These are phyloP conservation scores for Criorhina ranunculi DNA, from an alignment of 2,888 invertebrate species.

Conservation along the genomic window DNA sequence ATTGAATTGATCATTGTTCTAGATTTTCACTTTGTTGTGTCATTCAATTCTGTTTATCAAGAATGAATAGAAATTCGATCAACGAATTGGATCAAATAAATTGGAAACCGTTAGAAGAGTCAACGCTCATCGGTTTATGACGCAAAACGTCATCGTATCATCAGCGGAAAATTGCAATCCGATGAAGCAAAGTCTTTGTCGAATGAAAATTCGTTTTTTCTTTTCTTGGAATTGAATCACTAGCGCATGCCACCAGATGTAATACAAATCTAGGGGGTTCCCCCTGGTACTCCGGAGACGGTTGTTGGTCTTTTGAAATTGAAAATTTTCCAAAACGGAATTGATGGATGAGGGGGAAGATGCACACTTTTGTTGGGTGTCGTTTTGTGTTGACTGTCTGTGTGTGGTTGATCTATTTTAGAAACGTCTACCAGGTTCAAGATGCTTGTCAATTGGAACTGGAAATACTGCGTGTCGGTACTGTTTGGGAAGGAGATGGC, in stretches of 20 bases:
- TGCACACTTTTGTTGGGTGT: constrained; percentile 23
- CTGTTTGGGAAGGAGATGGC: constrained; percentile 9
- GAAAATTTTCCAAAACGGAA: constrained; percentile 4
- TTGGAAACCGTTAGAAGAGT: constrained; percentile 18
- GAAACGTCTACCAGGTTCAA: constrained; percentile 37
- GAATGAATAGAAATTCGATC: constrained; percentile 24
- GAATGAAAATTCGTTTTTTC: constrained; percentile 9
- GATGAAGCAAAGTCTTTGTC: neutral
- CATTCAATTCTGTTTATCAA: constrained; percentile 11
- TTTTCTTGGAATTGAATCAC: constrained; percentile 35
- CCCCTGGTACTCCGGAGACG: neutral
- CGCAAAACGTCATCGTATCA: constrained; percentile 6
- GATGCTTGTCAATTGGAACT: constrained; percentile 18
- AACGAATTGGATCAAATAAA: constrained; percentile 44
- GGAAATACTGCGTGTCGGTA: neutral
- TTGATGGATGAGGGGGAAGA: neutral
- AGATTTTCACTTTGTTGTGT: constrained; percentile 16
- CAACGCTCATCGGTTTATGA: neutral
- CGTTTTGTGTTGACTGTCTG: constrained; percentile 9
- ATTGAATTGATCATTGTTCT: constrained; percentile 13
- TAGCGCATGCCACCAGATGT: constrained; percentile 33
- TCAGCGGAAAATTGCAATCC: constrained; percentile 41
- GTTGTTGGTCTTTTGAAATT: constrained; percentile 10
- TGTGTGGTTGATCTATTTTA: constrained; percentile 45
- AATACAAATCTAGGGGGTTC: constrained; percentile 14